Conservation (phyloP, 2,797 vertebrate species). For the Pelodytes ibericus region DNA sequence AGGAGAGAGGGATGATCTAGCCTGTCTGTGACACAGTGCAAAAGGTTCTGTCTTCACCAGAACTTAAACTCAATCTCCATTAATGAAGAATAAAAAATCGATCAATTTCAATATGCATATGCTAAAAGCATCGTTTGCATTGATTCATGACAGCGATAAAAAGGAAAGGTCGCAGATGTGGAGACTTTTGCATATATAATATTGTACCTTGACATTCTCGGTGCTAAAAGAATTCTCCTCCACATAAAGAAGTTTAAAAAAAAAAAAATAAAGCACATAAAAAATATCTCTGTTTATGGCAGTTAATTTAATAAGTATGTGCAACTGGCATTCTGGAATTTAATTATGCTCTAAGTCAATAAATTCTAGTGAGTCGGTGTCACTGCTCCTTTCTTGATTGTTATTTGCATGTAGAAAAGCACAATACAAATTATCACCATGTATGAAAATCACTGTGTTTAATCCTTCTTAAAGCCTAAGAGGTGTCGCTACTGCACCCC, state of each 20-base stretch:
- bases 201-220: constrained; percentile 41
- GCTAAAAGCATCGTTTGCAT: constrained; percentile 53
- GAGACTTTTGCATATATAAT: constrained; percentile 49
- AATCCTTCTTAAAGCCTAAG: no score
- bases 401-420: background rate
- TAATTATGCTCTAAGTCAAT: constrained; percentile 42
- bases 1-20: constrained; percentile 23
- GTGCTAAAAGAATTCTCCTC: constrained; percentile 31
- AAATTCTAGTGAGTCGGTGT: constrained; percentile 27
- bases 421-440: no score
- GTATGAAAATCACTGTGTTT: no score
- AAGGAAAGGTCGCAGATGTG: constrained; percentile 41
- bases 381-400: background rate
- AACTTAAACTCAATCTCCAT: constrained; percentile 45
- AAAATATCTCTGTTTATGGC: constrained; percentile 33
- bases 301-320: constrained; percentile 40
- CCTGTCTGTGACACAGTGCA: constrained; percentile 18
- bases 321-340: constrained; percentile 14
- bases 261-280: background rate
- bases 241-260: constrained; percentile 11
- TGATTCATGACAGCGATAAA: constrained; percentile 50
- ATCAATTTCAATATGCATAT: constrained; percentile 48
- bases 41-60: constrained; percentile 24
- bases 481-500: no score
- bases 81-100: constrained; percentile 52